Percentiles rank a stretch among this genome's conserved stretches.
phyloP scores from a whole-genome alignment of 2,888 invertebrate species.

The Brachypalpus laphriformis region DNA sequence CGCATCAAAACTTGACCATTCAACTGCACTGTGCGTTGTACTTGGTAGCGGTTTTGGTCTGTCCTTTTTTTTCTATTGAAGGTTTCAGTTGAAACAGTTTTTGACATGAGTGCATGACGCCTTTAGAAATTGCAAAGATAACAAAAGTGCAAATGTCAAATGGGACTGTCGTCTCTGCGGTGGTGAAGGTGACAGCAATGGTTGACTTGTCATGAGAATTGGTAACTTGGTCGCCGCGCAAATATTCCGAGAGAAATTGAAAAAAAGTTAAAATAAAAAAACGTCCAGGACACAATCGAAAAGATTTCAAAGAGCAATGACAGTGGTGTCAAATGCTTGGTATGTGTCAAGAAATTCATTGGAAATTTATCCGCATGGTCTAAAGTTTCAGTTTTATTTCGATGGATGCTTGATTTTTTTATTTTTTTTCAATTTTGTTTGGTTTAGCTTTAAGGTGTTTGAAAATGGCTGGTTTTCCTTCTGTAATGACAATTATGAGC shows the following conservation, averaged over 20 bases:
- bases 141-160: slow-evolving; percentile 72
- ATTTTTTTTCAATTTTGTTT: background rate
- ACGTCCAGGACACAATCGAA: slow-evolving; percentile 27
- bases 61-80: background rate
- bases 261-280: background rate
- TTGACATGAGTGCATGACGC: slow-evolving; percentile 67
- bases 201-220: slow-evolving; percentile 60
- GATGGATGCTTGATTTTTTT: background rate
- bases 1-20: slow-evolving; percentile 60
- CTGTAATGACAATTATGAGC: no score
- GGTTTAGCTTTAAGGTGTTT: no score
- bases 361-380: slow-evolving; percentile 28
- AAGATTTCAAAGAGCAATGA: slow-evolving; percentile 40
- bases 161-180: slow-evolving; percentile 62
- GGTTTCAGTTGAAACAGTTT: slow-evolving; percentile 53
- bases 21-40: slow-evolving; percentile 25
- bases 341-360: slow-evolving; percentile 50
- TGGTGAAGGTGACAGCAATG: slow-evolving; percentile 63
- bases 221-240: slow-evolving; percentile 42
- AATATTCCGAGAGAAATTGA: slow-evolving; percentile 35
- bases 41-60: slow-evolving; percentile 1
- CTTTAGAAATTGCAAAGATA: slow-evolving; percentile 70
- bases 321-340: slow-evolving; percentile 54
- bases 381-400: no score
- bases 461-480: no score